Percentiles rank a stretch among this genome's conserved stretches.
phyloP scores from a whole-genome alignment of 2,888 invertebrate genomes.

The Cecidostiba fungosa region DNA sequence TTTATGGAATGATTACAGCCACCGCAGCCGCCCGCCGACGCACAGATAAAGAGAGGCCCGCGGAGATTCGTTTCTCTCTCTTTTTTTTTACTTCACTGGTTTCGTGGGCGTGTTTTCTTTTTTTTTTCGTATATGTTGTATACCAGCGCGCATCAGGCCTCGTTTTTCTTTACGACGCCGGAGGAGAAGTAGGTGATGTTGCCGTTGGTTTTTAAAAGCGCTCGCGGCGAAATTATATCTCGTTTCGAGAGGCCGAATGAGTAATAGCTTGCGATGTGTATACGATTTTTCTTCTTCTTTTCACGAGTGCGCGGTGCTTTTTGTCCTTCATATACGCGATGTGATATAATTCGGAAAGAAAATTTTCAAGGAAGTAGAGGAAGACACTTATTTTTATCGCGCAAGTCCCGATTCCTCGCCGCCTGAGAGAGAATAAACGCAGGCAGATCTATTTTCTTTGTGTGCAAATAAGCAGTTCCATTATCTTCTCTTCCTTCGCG shows the following conservation, averaged over 20 bases:
- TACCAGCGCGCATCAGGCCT: background rate
- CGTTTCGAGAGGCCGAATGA: slow-evolving; percentile 13
- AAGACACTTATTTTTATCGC: no score
- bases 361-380: no score
- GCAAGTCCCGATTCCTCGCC: no score
- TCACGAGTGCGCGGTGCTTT: no score
- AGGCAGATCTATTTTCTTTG: background rate
- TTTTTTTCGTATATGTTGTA: background rate
- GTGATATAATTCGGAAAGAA: no score
- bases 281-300: no score
- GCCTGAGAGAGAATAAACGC: background rate
- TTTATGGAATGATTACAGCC: slow-evolving; percentile 33
- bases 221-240: slow-evolving; percentile 2
- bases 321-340: no score
- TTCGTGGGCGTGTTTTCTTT: slow-evolving; percentile 32
- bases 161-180: slow-evolving; percentile 7
- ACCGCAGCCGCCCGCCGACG: background rate
- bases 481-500: no score
- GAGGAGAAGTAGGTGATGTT: slow-evolving; percentile 17
- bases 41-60: background rate
- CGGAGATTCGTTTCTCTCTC: background rate
- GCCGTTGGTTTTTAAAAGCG: slow-evolving; percentile 30
- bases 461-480: no score
- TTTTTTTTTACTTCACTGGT: background rate
- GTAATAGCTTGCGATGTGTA: background rate